Evolutionary conservation across 2,113 vertebrate genomes (phyloP).

Genomic region (Laticauda colubrina): DNA sequence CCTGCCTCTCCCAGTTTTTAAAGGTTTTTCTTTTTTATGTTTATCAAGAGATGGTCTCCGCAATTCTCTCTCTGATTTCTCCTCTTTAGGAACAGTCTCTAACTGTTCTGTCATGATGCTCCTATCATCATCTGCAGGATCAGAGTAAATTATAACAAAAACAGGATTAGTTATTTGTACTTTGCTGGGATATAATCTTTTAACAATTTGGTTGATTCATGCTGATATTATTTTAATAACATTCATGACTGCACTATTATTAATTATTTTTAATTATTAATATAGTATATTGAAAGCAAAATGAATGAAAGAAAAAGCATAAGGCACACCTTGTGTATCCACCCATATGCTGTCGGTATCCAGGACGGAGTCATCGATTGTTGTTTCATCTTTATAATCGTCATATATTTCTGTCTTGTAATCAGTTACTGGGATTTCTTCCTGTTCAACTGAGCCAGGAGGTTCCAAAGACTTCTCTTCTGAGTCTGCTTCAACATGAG

Average conservation of each 20-base stretch:
- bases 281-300: constrained; percentile 54
- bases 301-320: constrained; percentile 64
- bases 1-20: constrained; percentile 83
- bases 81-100: constrained; percentile 85
- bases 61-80: constrained; percentile 79
- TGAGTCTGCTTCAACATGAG: constrained; percentile 76
- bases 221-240: constrained; percentile 45
- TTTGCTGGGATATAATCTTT: constrained; percentile 42
- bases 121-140: constrained; percentile 91
- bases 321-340: constrained; percentile 93
- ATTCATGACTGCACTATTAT: constrained; percentile 51
- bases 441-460: constrained; percentile 74
- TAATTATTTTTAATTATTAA: constrained; percentile 33
- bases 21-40: constrained; percentile 85
- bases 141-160: constrained; percentile 73
- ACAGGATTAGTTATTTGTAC: constrained; percentile 65
- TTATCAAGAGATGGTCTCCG: constrained; percentile 84
- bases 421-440: constrained; percentile 77
- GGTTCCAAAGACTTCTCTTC: constrained; percentile 77
- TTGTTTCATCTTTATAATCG: constrained; percentile 93
- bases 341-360: constrained; percentile 96
- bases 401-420: constrained; percentile 88
- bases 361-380: constrained; percentile 96
- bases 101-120: constrained; percentile 93
- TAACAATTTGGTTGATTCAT: constrained; percentile 34